Conservation (phyloP, 1,140 invertebrate genomes). For the Meteorus sp. region DNA sequence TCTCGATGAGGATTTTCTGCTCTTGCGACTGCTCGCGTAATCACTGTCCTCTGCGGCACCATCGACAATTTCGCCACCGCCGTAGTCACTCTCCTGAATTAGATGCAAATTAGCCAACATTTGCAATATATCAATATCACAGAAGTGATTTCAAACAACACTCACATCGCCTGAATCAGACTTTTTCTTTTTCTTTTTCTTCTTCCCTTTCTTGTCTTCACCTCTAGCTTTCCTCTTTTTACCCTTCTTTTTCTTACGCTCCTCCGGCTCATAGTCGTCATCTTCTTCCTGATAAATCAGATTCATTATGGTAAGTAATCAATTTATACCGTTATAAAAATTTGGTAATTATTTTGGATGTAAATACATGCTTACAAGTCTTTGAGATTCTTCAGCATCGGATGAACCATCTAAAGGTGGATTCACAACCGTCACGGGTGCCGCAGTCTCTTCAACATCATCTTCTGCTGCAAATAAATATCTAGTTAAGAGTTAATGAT, state of each 20-base stretch:
- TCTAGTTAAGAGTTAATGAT: too few relatives aligned
- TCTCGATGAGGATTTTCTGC: conserved; percentile 61
- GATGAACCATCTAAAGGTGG: conserved; percentile 67
- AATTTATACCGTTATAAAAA: conserved; percentile 10
- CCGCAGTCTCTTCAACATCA: conserved; percentile 66
- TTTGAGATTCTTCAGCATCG: conserved; percentile 71
- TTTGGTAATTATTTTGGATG: background rate
- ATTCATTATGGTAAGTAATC: conserved; percentile 19
- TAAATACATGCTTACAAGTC: conserved; percentile 46
- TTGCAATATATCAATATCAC: too few relatives aligned
- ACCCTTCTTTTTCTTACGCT: conserved; percentile 85
- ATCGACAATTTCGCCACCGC: conserved; percentile 69
- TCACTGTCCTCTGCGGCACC: conserved; percentile 74
- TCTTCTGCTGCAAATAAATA: conserved; percentile 66
- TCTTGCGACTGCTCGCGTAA: conserved; percentile 65
- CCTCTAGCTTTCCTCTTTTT: conserved; percentile 87
- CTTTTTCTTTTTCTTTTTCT: conserved; percentile 91
- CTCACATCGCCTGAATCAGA: conserved; percentile 85
- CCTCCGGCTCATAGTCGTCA: conserved; percentile 84
- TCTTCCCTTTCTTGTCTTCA: conserved; percentile 87
- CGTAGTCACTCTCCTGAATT: conserved; percentile 81
- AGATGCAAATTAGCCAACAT: too few relatives aligned
- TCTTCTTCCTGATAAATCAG: conserved; percentile 71
- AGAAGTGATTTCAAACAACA: too few relatives aligned
- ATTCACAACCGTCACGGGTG: conserved; percentile 55